These are phyloP conservation scores for Brachyopa scutellaris DNA, from an alignment of 2,888 invertebrate species.

Conservation along the genomic window DNA sequence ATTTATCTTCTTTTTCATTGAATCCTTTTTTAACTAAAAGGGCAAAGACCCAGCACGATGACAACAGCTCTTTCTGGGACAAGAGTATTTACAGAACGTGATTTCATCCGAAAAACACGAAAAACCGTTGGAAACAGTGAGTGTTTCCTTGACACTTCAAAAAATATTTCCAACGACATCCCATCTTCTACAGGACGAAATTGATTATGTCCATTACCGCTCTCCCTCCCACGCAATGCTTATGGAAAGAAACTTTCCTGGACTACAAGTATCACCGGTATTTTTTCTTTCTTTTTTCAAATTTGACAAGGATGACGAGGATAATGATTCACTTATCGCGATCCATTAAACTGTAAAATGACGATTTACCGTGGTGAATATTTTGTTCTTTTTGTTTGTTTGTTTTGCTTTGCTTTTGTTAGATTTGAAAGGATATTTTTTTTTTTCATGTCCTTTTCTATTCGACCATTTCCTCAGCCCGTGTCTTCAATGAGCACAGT, in stretches of 20 bases:
- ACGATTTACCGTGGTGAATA: constrained; percentile 13
- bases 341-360: constrained; percentile 67
- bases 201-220: constrained; percentile 24
- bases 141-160: constrained; percentile 16
- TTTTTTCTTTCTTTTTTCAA: neutral
- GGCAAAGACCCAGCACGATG: constrained; percentile 7
- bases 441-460: neutral
- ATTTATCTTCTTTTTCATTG: no score
- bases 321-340: constrained; percentile 66
- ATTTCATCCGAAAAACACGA: constrained; percentile 25
- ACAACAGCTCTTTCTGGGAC: neutral
- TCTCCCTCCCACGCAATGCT: constrained; percentile 19
- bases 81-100: constrained; percentile 30
- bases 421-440: constrained; percentile 3
- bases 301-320: constrained; percentile 48
- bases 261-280: neutral
- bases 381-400: constrained; percentile 8
- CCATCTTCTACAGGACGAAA: neutral
- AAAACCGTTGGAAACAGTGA: neutral
- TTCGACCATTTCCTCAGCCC: neutral
- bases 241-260: neutral
- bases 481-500: no score
- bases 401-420: neutral
- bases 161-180: neutral
- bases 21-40: neutral